Base-by-base conservation (phyloP, 2,888 invertebrate genomes). In the Trachelus stipa region DNA sequence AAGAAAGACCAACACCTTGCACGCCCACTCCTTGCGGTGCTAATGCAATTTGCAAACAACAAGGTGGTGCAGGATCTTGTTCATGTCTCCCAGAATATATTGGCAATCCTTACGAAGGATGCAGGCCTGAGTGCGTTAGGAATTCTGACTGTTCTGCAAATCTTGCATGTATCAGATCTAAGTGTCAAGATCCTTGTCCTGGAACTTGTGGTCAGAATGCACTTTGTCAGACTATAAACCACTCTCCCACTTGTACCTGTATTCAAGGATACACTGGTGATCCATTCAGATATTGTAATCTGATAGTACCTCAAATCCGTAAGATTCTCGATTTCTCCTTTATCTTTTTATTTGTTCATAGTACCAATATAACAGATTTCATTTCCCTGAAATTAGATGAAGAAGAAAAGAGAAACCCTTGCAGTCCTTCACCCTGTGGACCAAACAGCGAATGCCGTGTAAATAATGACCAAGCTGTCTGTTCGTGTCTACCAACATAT, bases 141-240 rank as follows among this genome's bases (percentile, higher is more conserved):
- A 97, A 95, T 89, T 93, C 95, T 0, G 97, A 97, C 87, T 97
- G 97, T 90, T 92, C 95, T 3, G 91, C 93, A 75, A 94, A 95
- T 86, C 94, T 94, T 87, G 95, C 97, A 33, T 97, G 97, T 88
- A 92, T 95, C 40, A 93, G 94, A 83, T 95, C 95, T 79, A 96
- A 96, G 92, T 97, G 97, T 88, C 91, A 93, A n/a, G 94, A 97
- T 91, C 97, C 97, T 23, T 97, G 97, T 86, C 94, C 94, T 30
- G 95, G 95, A 83, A 95, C 95, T 87, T 97, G 97, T 89, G 97
- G 96, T 30, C 91, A 93, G 76, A 95, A 94, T 87, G 95, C 96
- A 2, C 92, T 95, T 79, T 97, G 97, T 88, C 94, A 95, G 85
- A 96, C 96, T 34, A 94, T 95, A 79, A 96, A 96, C 87, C 97